Base-by-base conservation (phyloP, 2,888 invertebrate genomes). In the Drosophila birchii region DNA sequence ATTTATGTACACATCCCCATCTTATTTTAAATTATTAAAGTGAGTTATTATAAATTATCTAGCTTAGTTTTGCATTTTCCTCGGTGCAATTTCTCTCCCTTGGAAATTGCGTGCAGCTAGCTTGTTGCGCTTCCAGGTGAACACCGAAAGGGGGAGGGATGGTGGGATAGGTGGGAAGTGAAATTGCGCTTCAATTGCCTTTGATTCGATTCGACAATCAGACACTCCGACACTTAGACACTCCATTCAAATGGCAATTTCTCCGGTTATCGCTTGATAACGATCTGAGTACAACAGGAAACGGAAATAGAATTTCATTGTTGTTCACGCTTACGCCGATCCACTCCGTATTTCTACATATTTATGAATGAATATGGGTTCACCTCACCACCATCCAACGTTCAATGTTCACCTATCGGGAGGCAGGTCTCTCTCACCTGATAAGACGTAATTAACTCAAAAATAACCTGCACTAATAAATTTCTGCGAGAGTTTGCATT, bases 381-480 rank as follows among this genome's bases (percentile, higher is more conserved):
- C 20, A 3, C 43, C 43, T 3, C 20, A 3, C 43, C 43, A 20
- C 12, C 43, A 43, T 14, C 20, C 23, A 61, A 43, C 23, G 26
- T 9, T 18, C 23, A 11, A 45, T 12, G 23, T 39, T 39, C 63
- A 3, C 2, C 36, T 39, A 18, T 49, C 7, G 32, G 38, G 38
- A 36, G 45, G 38, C 63, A 43, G 26, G 39, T 23, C 36, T 47
- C 14, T 20, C 1, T 14, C 51, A n/a, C 26, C 14, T 68, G 88
- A 83, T 83, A 83, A 78, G 76, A 64, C 4, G 38, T 18, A 36
- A 58, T 39, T 32, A 45, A 47, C 43, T 64, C 71, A 41, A 75
- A 82, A 86, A 81, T 75, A 82, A 88, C 87, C 87, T 83, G 75
- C 85, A 76, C 87, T 73, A 88, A 88, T 83, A 84, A 57, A 84